A percentile compares a stretch with the other conserved stretches of the same genome.
These are phyloP conservation scores for Diabrotica virgifera DNA, from an alignment of 1,140 invertebrate species.

Conservation along the genomic window DNA sequence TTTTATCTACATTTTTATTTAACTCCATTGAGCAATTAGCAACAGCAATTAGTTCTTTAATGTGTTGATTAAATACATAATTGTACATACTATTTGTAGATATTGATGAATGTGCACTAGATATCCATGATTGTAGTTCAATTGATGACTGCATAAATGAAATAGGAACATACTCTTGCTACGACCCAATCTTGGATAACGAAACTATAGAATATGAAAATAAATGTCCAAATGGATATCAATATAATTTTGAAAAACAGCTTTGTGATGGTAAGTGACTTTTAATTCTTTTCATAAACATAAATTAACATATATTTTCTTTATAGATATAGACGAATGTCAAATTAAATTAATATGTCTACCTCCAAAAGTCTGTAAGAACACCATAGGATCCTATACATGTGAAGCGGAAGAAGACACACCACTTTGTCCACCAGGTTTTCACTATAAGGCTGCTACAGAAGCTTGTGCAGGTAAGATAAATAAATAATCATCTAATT, in stretches of 20 bases:
- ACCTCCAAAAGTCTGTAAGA: constrained; percentile 57
- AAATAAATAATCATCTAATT: too few relatives aligned
- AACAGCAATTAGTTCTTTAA: too few relatives aligned
- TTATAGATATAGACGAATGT: constrained; percentile 68
- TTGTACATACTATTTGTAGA: constrained; percentile 28
- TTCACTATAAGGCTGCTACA: constrained; percentile 52
- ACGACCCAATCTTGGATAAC: constrained; percentile 23
- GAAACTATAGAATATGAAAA: constrained; percentile 30
- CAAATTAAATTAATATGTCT: constrained; percentile 52
- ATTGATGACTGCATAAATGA: constrained; percentile 43
- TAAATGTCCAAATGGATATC: constrained; percentile 62
- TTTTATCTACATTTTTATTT: too few relatives aligned
- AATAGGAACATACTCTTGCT: constrained; percentile 40
- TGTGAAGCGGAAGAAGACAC: constrained; percentile 53
- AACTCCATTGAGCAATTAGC: too few relatives aligned
- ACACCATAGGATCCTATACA: constrained; percentile 64
- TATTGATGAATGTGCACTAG: constrained; percentile 68
- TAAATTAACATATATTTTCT: constrained; percentile 11
- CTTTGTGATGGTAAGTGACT: constrained; percentile 65
- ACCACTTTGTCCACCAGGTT: constrained; percentile 61
- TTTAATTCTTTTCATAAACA: too few relatives aligned
- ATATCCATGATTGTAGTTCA: constrained; percentile 55
- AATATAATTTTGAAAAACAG: constrained; percentile 56
- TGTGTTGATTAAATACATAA: not conserved
- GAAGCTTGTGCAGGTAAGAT: constrained; percentile 48